Percentiles rank a stretch among this genome's conserved stretches.
Evolutionary conservation across 2,888 invertebrate species (phyloP).

Genomic region (Diarsia brunnea): DNA sequence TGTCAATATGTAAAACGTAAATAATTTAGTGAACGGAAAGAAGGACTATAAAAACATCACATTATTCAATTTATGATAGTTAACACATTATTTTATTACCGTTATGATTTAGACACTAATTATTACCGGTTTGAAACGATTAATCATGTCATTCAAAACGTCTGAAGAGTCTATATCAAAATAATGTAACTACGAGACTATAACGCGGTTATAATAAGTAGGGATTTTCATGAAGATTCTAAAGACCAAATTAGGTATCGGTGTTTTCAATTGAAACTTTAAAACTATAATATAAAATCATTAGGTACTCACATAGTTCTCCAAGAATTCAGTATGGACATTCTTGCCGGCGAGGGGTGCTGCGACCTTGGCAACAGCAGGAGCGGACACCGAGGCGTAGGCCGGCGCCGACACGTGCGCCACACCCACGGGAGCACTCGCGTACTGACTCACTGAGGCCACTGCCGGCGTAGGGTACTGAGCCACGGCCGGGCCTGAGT

Average conservation of each 20-base stretch:
- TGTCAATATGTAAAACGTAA: conserved; percentile 29
- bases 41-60: conserved; percentile 6
- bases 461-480: conserved; percentile 75
- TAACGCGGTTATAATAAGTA: neutral
- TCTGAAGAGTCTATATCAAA: neutral
- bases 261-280: neutral
- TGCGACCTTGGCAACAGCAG: conserved; percentile 64
- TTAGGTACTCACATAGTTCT: conserved; percentile 92
- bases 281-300: neutral
- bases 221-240: neutral
- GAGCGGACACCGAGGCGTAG: conserved; percentile 64
- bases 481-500: conserved; percentile 63
- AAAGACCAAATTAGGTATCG: neutral
- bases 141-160: neutral
- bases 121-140: neutral
- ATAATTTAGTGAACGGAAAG: conserved; percentile 27
- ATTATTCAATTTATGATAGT: neutral
- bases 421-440: conserved; percentile 61
- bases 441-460: conserved; percentile 66
- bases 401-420: conserved; percentile 56
- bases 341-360: conserved; percentile 81
- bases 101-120: neutral
- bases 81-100: conserved; percentile 2
- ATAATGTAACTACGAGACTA: neutral
- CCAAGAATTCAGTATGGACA: conserved; percentile 91